phyloP scores from a whole-genome alignment of 2,113 vertebrate species.

The Pleuronectes platessa region DNA sequence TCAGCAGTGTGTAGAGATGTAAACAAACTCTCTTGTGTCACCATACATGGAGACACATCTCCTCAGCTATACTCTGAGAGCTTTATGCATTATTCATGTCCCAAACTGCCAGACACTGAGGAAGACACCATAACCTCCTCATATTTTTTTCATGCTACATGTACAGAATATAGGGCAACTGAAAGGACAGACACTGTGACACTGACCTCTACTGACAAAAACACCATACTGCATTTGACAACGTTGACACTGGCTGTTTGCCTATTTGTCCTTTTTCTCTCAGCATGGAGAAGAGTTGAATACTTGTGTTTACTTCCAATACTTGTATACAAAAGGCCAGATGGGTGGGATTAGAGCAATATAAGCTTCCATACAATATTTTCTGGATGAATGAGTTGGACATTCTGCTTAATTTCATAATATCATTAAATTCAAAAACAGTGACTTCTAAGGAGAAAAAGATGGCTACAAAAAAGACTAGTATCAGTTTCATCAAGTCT shows the following conservation, averaged over 20 bases:
- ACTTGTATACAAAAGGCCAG: background rate
- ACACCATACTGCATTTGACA: constrained; percentile 21
- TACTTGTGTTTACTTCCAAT: background rate
- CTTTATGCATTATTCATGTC: constrained; percentile 27
- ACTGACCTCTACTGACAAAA: constrained; percentile 74
- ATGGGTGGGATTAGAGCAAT: background rate
- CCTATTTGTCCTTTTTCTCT: too few species aligned
- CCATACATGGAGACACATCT: constrained; percentile 9
- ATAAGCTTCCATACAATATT: background rate
- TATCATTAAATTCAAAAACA: background rate
- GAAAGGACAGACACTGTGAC: constrained; percentile 2
- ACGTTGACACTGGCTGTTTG: background rate
- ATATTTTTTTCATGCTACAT: constrained; percentile 14
- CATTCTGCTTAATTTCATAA: background rate
- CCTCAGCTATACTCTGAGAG: background rate
- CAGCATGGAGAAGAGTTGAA: background rate
- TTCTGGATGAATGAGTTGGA: background rate
- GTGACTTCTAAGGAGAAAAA: too few species aligned
- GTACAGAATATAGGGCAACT: constrained; percentile 2
- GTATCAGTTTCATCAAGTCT: too few species aligned
- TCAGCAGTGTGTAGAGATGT: background rate
- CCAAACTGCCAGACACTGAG: constrained; percentile 17
- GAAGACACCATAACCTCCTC: background rate
- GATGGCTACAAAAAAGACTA: too few species aligned
- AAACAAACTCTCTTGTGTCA: constrained; percentile 18